Conservation (phyloP, 2,113 vertebrate genomes). For the Capreolus pygargus region DNA sequence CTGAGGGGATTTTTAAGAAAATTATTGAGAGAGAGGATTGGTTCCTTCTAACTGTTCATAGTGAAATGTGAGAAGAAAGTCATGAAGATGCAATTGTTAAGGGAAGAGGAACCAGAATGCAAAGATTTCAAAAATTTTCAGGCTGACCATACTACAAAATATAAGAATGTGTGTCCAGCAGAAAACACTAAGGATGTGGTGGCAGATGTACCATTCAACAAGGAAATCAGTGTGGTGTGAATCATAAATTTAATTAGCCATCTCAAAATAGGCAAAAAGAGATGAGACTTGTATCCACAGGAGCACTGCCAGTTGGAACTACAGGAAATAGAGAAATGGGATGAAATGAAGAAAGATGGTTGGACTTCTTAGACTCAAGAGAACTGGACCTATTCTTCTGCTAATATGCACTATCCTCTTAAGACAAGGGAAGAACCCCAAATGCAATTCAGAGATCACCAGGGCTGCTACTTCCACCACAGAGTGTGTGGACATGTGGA, state of each 20-base stretch:
- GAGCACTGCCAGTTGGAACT: not conserved
- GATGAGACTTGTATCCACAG: not conserved
- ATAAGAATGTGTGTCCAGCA: not conserved
- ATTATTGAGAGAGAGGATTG: not conserved
- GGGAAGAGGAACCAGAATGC: not conserved
- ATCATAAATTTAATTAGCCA: not conserved
- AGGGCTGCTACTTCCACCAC: not conserved
- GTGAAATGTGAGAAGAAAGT: not conserved
- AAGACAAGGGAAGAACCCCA: not conserved
- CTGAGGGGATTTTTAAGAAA: not conserved
- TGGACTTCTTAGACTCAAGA: not conserved
- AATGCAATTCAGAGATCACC: not conserved
- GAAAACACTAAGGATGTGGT: not conserved
- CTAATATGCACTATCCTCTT: not conserved
- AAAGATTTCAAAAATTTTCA: not conserved
- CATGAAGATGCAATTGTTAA: not conserved
- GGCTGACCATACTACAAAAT: not conserved
- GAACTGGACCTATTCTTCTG: not conserved
- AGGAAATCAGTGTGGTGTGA: not conserved
- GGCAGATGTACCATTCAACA: not conserved
- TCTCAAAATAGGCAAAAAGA: not conserved
- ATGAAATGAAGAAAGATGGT: not conserved
- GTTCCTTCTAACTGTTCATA: not conserved
- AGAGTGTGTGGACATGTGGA: not conserved
- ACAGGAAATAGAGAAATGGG: not conserved